phyloP scores from a whole-genome alignment of 53 echinoderm and acorn worm genomes.

The Pentamera pediparva region DNA sequence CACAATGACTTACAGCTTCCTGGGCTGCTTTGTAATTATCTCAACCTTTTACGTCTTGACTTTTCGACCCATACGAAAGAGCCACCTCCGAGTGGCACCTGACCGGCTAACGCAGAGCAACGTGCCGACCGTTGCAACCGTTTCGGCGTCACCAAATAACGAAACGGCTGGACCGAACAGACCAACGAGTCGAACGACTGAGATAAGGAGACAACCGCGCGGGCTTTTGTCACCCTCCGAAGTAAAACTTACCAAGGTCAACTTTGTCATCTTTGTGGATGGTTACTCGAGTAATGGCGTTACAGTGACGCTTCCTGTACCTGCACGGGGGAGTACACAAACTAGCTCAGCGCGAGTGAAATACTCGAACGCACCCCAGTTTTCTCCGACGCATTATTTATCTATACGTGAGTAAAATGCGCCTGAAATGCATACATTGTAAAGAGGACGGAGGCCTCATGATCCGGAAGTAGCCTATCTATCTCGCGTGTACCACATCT shows the following conservation, averaged over 20 bases:
- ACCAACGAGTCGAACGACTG: background rate
- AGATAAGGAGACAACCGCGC: background rate
- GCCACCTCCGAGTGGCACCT: slow-evolving; percentile 5
- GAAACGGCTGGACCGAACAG: no score
- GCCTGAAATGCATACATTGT: no score
- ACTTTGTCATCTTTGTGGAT: slow-evolving; percentile 14
- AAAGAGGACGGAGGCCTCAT: no score
- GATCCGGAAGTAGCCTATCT: no score
- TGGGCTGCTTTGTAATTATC: slow-evolving; percentile 6
- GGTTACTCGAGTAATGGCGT: no score
- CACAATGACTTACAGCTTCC: slow-evolving; percentile 9
- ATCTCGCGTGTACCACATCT: no score
- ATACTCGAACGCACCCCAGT: no score
- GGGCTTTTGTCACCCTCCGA: slow-evolving; percentile 3
- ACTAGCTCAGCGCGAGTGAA: no score
- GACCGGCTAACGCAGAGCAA: background rate
- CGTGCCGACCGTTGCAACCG: background rate
- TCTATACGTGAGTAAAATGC: no score
- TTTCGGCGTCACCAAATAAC: background rate
- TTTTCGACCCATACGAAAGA: slow-evolving; percentile 15
- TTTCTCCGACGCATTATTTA: no score
- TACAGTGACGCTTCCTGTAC: no score
- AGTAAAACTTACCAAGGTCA: slow-evolving; percentile 19
- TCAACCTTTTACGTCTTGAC: slow-evolving; percentile 11
- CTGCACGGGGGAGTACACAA: no score